A percentile compares a stretch with the other conserved stretches of the same genome.
phyloP scores from a whole-genome alignment of 2,888 invertebrate genomes.

The Zygothrica quintamaculata region DNA sequence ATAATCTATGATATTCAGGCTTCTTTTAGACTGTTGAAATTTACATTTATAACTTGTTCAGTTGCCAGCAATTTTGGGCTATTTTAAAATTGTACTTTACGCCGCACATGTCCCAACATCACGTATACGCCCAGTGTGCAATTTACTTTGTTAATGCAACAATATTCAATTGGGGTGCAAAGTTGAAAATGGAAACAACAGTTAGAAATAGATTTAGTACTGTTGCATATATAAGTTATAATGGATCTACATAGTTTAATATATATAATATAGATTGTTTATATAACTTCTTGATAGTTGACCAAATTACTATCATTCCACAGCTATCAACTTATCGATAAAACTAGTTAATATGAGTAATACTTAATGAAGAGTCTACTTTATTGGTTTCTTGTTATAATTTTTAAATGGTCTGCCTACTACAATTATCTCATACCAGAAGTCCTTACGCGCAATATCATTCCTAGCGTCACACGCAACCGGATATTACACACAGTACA shows the following conservation, averaged over 20 bases:
- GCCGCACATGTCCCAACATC: slow-evolving; percentile 52
- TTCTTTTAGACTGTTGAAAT: slow-evolving; percentile 39
- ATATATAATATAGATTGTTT: too few species aligned
- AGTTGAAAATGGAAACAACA: slow-evolving; percentile 17
- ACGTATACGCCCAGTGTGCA: slow-evolving; percentile 46
- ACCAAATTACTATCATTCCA: too few species aligned
- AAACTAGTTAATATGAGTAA: too few species aligned
- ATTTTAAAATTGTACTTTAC: slow-evolving; percentile 51
- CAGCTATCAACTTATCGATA: too few species aligned
- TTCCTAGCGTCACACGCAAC: slow-evolving; percentile 17
- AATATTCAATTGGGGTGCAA: not conserved
- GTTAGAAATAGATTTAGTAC: not conserved
- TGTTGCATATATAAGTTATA: too few species aligned
- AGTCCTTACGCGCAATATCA: not conserved
- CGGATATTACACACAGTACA: slow-evolving; percentile 7
- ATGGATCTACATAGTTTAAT: too few species aligned
- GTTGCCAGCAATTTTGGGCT: slow-evolving; percentile 48
- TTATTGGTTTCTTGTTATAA: not conserved
- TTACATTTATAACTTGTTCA: slow-evolving; percentile 17
- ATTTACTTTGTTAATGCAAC: slow-evolving; percentile 9
- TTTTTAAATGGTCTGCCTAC: not conserved
- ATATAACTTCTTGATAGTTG: too few species aligned
- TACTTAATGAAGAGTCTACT: too few species aligned
- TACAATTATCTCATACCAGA: not conserved
- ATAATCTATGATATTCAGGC: slow-evolving; percentile 22